These are phyloP conservation scores for Mythimna lalbum DNA, from an alignment of 2,888 invertebrate genomes.

Conservation along the genomic window DNA sequence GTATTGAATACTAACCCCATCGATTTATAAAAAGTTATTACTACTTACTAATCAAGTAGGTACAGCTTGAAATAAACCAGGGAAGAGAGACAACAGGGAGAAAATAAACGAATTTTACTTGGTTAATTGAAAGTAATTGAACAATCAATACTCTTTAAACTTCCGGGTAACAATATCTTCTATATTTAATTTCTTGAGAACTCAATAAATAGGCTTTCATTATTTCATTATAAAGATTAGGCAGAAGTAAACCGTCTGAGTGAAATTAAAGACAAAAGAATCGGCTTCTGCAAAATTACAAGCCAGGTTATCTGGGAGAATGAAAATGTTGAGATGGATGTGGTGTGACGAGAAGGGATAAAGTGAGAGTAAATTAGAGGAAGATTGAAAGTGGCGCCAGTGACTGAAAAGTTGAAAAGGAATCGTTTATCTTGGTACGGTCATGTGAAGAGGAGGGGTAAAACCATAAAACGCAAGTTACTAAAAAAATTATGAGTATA, in stretches of 20 bases:
- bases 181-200: constrained; percentile 10
- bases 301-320: neutral
- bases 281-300: neutral
- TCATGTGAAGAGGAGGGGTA: too few species aligned
- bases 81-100: neutral
- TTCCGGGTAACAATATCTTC: neutral
- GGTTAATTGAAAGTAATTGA: neutral
- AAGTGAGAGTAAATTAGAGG: too few species aligned
- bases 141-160: neutral
- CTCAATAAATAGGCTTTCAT: neutral
- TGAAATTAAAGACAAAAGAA: constrained; percentile 10
- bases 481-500: too few species aligned
- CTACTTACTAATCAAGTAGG: neutral
- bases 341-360: too few species aligned
- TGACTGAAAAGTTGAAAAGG: too few species aligned
- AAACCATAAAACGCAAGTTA: too few species aligned
- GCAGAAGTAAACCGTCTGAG: too few species aligned
- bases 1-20: neutral
- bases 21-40: neutral
- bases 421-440: too few species aligned
- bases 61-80: too few species aligned
- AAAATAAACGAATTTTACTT: neutral
- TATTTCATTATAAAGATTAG: constrained; percentile 11
- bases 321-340: too few species aligned
- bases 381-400: too few species aligned